Percentiles rank a stretch among this genome's conserved stretches.
Evolutionary conservation across 2,113 vertebrate species (phyloP).

Genomic region (Mobula birostris): DNA sequence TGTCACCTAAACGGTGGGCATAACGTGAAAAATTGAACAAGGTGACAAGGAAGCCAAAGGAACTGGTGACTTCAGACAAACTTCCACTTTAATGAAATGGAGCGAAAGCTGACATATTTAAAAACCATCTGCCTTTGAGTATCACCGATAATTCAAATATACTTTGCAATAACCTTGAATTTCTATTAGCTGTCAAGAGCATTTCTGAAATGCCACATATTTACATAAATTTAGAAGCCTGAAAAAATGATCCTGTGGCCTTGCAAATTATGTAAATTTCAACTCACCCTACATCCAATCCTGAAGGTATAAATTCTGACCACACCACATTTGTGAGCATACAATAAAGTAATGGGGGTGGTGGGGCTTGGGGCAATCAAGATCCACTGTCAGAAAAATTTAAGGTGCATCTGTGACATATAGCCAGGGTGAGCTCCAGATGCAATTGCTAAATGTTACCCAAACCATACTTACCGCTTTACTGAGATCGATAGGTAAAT

Average conservation of each 20-base stretch:
- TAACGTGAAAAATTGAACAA: neutral
- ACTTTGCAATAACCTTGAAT: neutral
- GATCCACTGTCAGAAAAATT: neutral
- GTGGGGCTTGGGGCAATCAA: too few relatives aligned
- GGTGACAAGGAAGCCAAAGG: neutral
- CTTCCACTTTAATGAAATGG: neutral
- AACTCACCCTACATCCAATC: neutral
- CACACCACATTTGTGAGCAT: neutral
- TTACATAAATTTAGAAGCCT: neutral
- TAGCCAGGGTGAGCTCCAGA: neutral
- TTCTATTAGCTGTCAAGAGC: neutral
- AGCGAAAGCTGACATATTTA: neutral
- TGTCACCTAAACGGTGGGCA: too few relatives aligned
- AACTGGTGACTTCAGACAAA: neutral
- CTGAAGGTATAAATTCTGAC: neutral
- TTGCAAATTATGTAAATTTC: neutral
- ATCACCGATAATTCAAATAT: neutral
- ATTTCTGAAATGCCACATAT: neutral
- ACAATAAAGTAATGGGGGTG: neutral
- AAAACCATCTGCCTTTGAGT: neutral
- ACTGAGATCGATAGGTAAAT: constrained; percentile 77
- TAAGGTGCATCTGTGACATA: neutral
- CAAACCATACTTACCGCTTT: constrained; percentile 76
- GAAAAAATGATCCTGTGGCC: neutral
- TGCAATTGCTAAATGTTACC: neutral